Evolutionary conservation across 23 tunicate genomes (phyloP).

Genomic region (Diplosoma virens): DNA sequence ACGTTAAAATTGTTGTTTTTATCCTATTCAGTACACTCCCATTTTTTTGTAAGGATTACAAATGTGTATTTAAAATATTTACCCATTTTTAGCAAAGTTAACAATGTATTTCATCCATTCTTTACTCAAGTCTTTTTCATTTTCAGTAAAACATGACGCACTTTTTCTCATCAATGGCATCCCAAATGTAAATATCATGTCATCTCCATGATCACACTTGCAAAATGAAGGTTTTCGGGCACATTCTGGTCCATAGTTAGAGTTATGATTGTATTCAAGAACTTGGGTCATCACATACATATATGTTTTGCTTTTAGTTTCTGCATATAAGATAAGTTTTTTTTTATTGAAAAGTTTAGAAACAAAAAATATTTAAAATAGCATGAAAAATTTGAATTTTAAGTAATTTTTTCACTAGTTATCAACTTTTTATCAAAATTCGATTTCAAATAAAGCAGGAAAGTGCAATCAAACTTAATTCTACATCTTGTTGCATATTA

Average conservation of each 20-base stretch:
- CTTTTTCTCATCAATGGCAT: neutral
- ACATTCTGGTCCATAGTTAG: neutral
- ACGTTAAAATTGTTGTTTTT: too few species aligned
- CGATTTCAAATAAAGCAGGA: too few species aligned
- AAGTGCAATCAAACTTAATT: too few species aligned
- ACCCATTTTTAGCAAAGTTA: conserved; percentile 52
- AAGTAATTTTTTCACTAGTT: too few species aligned
- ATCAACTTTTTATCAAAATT: too few species aligned
- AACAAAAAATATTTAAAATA: neutral
- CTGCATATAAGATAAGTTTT: neutral
- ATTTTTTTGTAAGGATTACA: neutral
- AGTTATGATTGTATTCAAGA: conserved; percentile 6
- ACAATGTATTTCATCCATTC: conserved; percentile 44
- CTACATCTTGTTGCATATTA: too few species aligned
- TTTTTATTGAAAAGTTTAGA: neutral
- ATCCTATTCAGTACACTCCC: too few species aligned
- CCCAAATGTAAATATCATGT: conserved; percentile 29
- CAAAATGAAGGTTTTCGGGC: conserved; percentile 28
- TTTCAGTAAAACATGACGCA: neutral
- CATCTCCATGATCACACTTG: conserved; percentile 37
- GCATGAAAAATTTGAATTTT: too few species aligned
- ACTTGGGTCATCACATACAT: conserved; percentile 30
- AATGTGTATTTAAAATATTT: too few species aligned
- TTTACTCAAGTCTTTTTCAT: conserved; percentile 27
- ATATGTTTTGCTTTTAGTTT: neutral